Percentiles rank a stretch among this genome's conserved stretches.
These are phyloP conservation scores for Sepiola atlantica DNA, from an alignment of 2,888 invertebrate genomes.

Conservation along the genomic window DNA sequence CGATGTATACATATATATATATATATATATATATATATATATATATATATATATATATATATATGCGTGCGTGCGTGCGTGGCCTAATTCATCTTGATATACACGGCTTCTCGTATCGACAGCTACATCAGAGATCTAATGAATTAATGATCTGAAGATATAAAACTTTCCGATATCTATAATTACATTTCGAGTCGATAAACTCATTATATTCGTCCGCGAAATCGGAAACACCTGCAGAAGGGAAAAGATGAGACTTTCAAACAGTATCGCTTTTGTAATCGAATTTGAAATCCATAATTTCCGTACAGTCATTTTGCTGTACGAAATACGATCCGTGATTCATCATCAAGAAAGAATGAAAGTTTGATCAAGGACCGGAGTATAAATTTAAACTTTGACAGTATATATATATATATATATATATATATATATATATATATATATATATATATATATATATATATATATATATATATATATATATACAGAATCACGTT, in stretches of 20 bases:
- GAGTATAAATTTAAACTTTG: background rate
- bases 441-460: no score
- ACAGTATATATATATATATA: no score
- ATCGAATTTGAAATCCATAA: background rate
- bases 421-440: no score
- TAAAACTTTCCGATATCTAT: background rate
- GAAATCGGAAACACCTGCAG: slow-evolving; percentile 21
- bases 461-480: no score
- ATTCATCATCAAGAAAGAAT: background rate
- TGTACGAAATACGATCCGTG: background rate
- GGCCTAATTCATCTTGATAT: background rate
- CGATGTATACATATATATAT: no score
- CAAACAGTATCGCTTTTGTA: background rate
- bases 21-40: no score
- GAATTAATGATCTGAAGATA: slow-evolving; percentile 20
- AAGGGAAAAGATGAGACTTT: slow-evolving; percentile 32
- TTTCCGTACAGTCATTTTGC: background rate
- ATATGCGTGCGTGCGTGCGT: background rate
- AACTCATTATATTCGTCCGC: background rate
- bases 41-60: no score
- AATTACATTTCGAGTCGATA: slow-evolving; percentile 2
- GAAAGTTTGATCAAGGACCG: background rate
- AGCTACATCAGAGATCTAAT: slow-evolving; percentile 19
- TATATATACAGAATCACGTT: no score
- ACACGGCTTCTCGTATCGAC: background rate